Percentiles rank a stretch among this genome's conserved stretches.
phyloP scores from a whole-genome alignment of 2,888 invertebrate species.

The Scotopteryx bipunctaria region DNA sequence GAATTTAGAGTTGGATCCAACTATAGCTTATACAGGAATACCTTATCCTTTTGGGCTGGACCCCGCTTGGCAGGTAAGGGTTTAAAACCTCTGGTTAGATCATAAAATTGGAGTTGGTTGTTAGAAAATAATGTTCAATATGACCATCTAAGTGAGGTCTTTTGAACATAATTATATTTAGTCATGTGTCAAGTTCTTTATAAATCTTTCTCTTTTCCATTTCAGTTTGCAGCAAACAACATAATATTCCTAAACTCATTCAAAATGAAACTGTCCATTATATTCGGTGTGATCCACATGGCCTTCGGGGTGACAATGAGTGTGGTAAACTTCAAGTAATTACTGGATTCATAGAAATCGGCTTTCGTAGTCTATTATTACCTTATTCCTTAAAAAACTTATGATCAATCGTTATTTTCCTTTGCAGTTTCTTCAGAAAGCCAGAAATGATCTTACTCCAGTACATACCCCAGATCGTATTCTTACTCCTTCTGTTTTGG shows the following conservation, averaged over 20 bases:
- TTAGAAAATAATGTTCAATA: no score
- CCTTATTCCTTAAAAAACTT: constrained; percentile 27
- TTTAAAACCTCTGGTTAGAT: no score
- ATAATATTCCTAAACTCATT: constrained; percentile 88
- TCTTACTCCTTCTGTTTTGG: constrained; percentile 86
- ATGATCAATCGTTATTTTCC: constrained; percentile 18
- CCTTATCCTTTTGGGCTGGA: constrained; percentile 89
- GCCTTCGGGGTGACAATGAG: constrained; percentile 87
- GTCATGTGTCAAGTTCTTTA: not conserved
- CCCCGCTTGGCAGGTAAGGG: constrained; percentile 86
- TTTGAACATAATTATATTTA: no score
- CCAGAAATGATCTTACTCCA: constrained; percentile 81
- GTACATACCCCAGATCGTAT: constrained; percentile 88
- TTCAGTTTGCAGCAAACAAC: constrained; percentile 84
- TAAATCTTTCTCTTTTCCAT: constrained; percentile 18
- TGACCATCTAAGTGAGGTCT: no score
- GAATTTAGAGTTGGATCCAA: constrained; percentile 74
- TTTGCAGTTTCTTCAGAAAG: constrained; percentile 76
- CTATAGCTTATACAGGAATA: constrained; percentile 59
- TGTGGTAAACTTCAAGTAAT: constrained; percentile 84
- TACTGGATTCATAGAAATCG: constrained; percentile 80
- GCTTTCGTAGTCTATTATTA: constrained; percentile 47
- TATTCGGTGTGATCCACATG: constrained; percentile 89
- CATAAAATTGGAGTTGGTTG: no score
- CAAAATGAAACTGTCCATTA: constrained; percentile 90